Evolutionary conservation across 2,113 vertebrate species (phyloP).

Genomic region (Tympanuchus pallidicinctus): DNA sequence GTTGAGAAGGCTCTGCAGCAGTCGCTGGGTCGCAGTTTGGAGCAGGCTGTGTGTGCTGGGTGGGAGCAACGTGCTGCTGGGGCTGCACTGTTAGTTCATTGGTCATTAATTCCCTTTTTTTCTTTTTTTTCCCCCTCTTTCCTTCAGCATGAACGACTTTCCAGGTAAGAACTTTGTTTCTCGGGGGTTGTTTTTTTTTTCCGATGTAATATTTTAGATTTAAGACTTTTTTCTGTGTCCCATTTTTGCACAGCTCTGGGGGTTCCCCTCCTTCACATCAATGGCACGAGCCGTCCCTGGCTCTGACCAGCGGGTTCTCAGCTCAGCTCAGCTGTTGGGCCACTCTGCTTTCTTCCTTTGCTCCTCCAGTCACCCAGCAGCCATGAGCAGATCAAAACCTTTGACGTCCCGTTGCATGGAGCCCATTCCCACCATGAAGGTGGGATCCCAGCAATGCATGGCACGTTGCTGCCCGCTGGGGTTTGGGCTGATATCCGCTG

Average conservation of each 20-base stretch:
- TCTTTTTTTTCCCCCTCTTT: constrained; percentile 43
- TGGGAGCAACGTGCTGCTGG: background rate
- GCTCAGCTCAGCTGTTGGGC: background rate
- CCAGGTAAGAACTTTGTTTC: constrained; percentile 83
- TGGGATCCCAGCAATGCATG: background rate
- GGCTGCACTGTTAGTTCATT: background rate
- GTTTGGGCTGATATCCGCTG: background rate
- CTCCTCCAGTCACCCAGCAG: background rate
- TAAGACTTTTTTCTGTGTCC: background rate
- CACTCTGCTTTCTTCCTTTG: background rate
- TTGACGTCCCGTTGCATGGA: background rate
- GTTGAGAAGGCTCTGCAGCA: background rate
- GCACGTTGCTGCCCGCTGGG: background rate
- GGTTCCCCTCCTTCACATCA: background rate
- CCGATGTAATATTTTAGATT: background rate
- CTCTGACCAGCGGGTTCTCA: background rate
- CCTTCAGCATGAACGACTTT: constrained; percentile 87
- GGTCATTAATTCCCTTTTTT: constrained; percentile 43
- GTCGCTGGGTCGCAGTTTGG: background rate
- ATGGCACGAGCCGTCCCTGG: background rate
- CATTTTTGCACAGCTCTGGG: background rate
- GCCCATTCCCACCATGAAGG: rapidly evolving
- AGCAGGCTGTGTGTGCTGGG: background rate
- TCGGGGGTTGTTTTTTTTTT: background rate
- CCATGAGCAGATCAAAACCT: too few relatives aligned